Base-by-base conservation (phyloP, 2,888 invertebrate genomes). In the Sarcophaga carnaria region DNA sequence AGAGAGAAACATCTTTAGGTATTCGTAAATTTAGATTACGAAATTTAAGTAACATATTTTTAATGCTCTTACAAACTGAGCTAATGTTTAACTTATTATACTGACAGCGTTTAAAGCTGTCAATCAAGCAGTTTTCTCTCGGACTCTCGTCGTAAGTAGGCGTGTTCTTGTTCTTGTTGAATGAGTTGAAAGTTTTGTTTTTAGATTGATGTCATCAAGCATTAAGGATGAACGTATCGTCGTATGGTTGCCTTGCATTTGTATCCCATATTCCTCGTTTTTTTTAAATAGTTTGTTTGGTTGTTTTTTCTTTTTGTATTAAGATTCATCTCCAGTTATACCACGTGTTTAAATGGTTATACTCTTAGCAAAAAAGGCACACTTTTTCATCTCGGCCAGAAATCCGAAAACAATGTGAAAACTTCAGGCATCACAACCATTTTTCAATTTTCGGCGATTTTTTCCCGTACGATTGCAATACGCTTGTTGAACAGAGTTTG, bases 31-130 rank as follows among this genome's bases (percentile, higher is more conserved):
- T 60, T 76, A 60, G 8, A 25, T 70, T 64, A 78, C 22, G 74
- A 80, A 45, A n/a, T 80, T 85, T 80, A 79, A 81, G 71, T 81
- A 76, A 87, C 81, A 81, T 72, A 37, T 5, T 66, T 63, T 20
- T 71, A 78, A 79, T 79, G 87, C 87, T 87, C 87, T 77, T 87
- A 54, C 76, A 76, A 63, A 45, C 62, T 84, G 87, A 87, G 87
- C 87, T 12, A 14, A 82, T 78, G 87, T 82, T 84, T 49, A 72
- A 71, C 80, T 80, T 85, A 37, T 37, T 37, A 80, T 54, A 17
- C 54, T 54, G 54, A 54, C 54, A 54, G 54, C 54, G 3, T 54
- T 74, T 78, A 37, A 1, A 10, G 8, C 62, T n/a, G 64, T 64
- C 71, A 62, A 66, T 76, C 25, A 60, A 20, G 17, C 4, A 49